Evolutionary conservation across 2,113 vertebrate species (phyloP).

Genomic region (Serinus canaria): DNA sequence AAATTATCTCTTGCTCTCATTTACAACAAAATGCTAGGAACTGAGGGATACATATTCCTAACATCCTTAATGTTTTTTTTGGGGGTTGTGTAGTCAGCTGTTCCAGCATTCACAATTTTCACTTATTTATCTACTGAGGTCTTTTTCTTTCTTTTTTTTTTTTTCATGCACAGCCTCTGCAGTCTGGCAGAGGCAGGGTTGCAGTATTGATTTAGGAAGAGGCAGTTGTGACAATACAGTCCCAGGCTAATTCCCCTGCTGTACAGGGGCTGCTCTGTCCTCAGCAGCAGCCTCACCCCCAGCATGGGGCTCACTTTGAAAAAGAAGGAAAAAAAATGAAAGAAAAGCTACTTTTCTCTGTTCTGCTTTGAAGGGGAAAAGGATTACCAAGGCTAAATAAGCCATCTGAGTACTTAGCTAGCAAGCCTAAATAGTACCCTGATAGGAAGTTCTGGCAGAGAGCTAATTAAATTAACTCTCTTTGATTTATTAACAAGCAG

Average conservation of each 20-base stretch:
- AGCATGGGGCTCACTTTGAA: background rate
- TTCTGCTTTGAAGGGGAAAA: slow-evolving; percentile 42
- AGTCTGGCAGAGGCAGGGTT: background rate
- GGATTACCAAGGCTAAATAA: slow-evolving; percentile 52
- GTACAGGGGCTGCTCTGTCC: background rate
- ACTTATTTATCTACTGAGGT: background rate
- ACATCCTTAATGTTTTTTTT: background rate
- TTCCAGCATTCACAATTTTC: background rate
- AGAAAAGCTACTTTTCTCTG: background rate
- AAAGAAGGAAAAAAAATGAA: background rate
- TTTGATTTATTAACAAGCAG: slow-evolving; percentile 65
- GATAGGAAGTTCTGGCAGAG: slow-evolving; percentile 60
- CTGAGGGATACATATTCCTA: background rate
- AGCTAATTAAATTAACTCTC: slow-evolving; percentile 66
- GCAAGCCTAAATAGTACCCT: slow-evolving; percentile 16
- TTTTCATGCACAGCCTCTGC: background rate
- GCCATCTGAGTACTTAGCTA: slow-evolving; percentile 28
- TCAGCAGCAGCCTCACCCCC: background rate
- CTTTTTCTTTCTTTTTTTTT: too few relatives aligned
- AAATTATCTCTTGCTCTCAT: slow-evolving; percentile 43
- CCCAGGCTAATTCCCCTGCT: background rate
- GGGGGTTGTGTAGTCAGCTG: background rate
- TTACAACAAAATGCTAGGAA: background rate
- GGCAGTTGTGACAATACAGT: background rate
- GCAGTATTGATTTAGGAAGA: slow-evolving; percentile 20